Evolutionary conservation across 1,140 invertebrate species (phyloP), one percentile per base, ranked within the genome.

Genomic region (Macrobrachium nipponense): DNA sequence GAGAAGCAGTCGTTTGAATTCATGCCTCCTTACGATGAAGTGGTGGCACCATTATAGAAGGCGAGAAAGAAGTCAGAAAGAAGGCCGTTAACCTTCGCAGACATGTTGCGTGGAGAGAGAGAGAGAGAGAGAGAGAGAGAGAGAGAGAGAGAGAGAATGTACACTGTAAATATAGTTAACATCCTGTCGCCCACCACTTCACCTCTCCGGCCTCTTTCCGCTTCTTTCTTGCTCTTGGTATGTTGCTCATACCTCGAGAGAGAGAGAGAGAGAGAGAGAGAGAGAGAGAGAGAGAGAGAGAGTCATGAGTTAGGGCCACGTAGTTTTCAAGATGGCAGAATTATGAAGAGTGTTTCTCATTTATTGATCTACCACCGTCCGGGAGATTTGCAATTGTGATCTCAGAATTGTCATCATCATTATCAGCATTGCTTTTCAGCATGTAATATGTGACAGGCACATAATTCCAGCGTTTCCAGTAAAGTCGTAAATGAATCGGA

Each of bases 241-340:
- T 36, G 17, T 73, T 51, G 36, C 70, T 72, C 70, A 36, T 44
- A n/a, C 70, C 44, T 6, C 11, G 36, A 73, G 27, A 27, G 27
- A 73, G 20, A 27, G 20, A 27, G 27, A 36, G 20, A 73, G 70
- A 36, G 70, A 73, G 70, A 73, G 70, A 73, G 70, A 73, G 70
- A 73, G 70, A 73, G 23, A n/a, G n/a, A n/a, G n/a, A n/a, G n/a
- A n/a, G n/a, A n/a, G n/a, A n/a, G n/a, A 72, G 68, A 20, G 68
- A 72, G 68, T n/a, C 58, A 44, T 51, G 43, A 76, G 58, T n/a
- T 76, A n/a, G 11, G 73, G 73, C 27, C 27, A 36, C 27, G 27
- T 36, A 36, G 27, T 36, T 36, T 36, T 36, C 27, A 73, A 51
- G 51, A 51, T 51, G 7, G 51, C 8, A 8, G 12, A 51, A 51